Percentiles rank a stretch among this genome's conserved stretches.
These are phyloP conservation scores for Chloroceryle inda DNA, from an alignment of 2,797 vertebrate species.

Conservation along the genomic window DNA sequence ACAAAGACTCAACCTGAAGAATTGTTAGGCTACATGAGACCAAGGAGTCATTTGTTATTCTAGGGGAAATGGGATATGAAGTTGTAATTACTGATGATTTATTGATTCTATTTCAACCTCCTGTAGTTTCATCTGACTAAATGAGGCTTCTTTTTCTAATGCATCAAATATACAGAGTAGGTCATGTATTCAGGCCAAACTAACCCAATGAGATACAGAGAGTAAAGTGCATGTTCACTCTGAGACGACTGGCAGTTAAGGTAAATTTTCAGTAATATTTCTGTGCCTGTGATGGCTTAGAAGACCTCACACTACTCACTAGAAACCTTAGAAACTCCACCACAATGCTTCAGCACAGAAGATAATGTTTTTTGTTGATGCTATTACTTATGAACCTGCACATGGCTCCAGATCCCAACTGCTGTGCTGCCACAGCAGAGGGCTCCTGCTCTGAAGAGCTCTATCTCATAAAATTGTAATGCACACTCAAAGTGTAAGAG, in stretches of 20 bases:
- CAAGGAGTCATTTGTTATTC: not conserved
- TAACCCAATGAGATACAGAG: not conserved
- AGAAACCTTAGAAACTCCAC: not conserved
- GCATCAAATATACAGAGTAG: not conserved
- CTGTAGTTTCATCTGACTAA: not conserved
- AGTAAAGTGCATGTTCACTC: not conserved
- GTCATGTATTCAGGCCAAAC: not conserved
- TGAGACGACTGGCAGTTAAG: not conserved
- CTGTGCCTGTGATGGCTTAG: not conserved
- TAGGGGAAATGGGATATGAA: not conserved
- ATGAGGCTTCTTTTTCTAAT: not conserved
- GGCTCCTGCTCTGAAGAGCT: not conserved
- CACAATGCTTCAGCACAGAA: not conserved
- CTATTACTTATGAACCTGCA: not conserved
- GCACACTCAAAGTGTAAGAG: not conserved
- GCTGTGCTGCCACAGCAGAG: not conserved
- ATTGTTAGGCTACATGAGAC: not conserved
- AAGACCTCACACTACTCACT: not conserved
- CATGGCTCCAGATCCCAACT: not conserved
- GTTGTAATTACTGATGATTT: conserved; percentile 18
- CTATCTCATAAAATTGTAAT: not conserved
- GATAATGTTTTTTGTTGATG: not conserved
- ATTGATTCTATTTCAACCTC: not conserved
- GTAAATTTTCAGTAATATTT: not conserved
- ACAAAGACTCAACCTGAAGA: not conserved